Evolutionary conservation across 2,113 vertebrate species (phyloP), one percentile per base, ranked within the genome.

Genomic region (Sebastes schlegelii): DNA sequence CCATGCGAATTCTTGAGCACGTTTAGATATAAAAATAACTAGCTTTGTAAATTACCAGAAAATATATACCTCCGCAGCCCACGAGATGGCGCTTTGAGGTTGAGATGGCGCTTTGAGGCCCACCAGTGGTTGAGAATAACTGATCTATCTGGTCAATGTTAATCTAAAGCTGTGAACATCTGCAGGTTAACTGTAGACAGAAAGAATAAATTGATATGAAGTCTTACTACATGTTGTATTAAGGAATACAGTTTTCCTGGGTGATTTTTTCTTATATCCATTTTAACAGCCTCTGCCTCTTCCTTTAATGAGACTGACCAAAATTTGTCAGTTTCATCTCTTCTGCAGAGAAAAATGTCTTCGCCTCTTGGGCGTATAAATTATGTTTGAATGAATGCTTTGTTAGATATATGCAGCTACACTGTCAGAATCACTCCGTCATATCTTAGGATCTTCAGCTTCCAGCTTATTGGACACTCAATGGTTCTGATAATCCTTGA

Each of bases 281-380:
- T 78, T 66, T 60, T 62, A 77, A 34, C 77, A 73, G 23, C 40
- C 42, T 65, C 52, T 72, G 68, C 19, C 26, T 77, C 72, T 60
- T 71, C 54, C 45, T 75, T 63, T 74, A 71, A 74, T 67, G 78
- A 74, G 85, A 67, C 51, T 54, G 21, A 69, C 66, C 80, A 79
- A 74, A 58, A 69, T 72, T 79, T 64, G 83, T 75, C 78, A 85
- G 63, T 64, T 76, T 5, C 65, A 67, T 80, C 46, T 11, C 62
- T n/a, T 72, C 54, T 58, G 55, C 60, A 71, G 51, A 71, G 62
- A 57, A 57, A 69, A 68, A 66, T 42, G 57, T 73, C 79, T 52
- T 10, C 6, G 60, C 48, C 72, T 51, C 65, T 65, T 34, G 64
- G 60, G 61, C 62, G 5, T 74, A 65, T 74, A 77, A 71, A 77